These are phyloP conservation scores for Labeo rohita DNA, from an alignment of 2,113 vertebrate species.

Conservation along the genomic window DNA sequence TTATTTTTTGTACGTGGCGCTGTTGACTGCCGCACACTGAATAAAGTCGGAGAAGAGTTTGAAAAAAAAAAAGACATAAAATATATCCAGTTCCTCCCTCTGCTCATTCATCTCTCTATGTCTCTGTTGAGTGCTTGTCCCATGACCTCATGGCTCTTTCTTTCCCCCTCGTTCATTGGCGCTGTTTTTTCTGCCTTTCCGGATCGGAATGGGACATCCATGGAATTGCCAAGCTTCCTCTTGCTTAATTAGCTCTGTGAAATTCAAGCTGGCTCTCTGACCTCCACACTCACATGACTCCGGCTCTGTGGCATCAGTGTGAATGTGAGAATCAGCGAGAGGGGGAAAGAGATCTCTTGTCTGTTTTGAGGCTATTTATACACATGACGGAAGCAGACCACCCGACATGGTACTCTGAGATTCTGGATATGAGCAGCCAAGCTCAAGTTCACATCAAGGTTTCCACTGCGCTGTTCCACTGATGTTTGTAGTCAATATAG, in stretches of 20 bases:
- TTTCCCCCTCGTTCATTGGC: constrained; percentile 53
- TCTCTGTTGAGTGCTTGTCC: constrained; percentile 51
- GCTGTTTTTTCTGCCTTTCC: constrained; percentile 13
- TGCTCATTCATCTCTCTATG: background rate
- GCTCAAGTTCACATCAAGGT: constrained; percentile 26
- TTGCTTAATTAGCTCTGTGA: constrained; percentile 58
- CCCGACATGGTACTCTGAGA: background rate
- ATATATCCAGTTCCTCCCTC: background rate
- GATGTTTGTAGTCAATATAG: background rate
- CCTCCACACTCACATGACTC: constrained; percentile 50
- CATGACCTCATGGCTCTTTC: constrained; percentile 75
- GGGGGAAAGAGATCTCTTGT: constrained; percentile 22
- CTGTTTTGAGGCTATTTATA: constrained; percentile 47
- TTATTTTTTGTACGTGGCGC: background rate
- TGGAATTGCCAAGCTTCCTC: constrained; percentile 51
- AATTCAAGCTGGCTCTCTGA: constrained; percentile 51
- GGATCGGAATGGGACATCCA: constrained; percentile 33
- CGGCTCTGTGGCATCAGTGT: constrained; percentile 48
- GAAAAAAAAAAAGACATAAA: background rate
- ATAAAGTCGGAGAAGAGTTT: background rate
- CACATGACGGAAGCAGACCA: constrained; percentile 32
- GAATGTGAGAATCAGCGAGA: constrained; percentile 29
- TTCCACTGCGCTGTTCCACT: background rate
- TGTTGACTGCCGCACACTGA: background rate
- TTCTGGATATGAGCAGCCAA: background rate